Percentiles rank a stretch among this genome's conserved stretches.
Evolutionary conservation across 2,888 invertebrate species (phyloP).

Genomic region (Spilarctia lutea): DNA sequence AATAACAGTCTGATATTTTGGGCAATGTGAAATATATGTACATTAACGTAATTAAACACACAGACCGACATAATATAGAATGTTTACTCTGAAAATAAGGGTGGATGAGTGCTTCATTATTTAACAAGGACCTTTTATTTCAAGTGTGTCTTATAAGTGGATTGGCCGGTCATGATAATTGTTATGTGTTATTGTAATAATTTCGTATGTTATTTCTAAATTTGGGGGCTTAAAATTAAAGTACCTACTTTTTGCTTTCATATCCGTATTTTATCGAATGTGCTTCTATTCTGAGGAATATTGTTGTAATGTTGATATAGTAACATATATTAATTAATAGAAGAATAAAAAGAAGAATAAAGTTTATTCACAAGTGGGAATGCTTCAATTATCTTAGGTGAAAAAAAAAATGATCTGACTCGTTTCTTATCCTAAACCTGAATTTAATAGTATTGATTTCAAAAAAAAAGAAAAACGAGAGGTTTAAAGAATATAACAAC

Average conservation of each 20-base stretch:
- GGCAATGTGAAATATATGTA: background rate
- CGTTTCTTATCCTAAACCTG: background rate
- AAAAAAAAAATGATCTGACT: background rate
- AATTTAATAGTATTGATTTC: background rate
- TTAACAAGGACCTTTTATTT: constrained; percentile 39
- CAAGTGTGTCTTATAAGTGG: constrained; percentile 35
- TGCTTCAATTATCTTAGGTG: background rate
- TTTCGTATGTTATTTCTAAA: background rate
- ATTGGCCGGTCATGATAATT: constrained; percentile 23
- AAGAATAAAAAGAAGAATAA: no score
- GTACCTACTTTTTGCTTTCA: background rate
- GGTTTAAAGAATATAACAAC: background rate
- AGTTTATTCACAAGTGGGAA: background rate
- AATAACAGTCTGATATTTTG: constrained; percentile 5
- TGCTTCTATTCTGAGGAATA: background rate
- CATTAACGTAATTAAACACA: constrained; percentile 24
- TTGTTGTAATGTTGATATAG: no score
- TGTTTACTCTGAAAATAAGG: constrained; percentile 34
- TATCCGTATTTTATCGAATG: background rate
- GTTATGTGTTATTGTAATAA: background rate
- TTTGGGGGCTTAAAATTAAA: background rate
- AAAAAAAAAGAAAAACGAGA: background rate
- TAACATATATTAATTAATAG: no score
- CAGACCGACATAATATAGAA: constrained; percentile 30
- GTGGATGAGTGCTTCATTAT: constrained; percentile 32